Conservation (phyloP, 2,888 invertebrate species). For the Falcaria lacertinaria region DNA sequence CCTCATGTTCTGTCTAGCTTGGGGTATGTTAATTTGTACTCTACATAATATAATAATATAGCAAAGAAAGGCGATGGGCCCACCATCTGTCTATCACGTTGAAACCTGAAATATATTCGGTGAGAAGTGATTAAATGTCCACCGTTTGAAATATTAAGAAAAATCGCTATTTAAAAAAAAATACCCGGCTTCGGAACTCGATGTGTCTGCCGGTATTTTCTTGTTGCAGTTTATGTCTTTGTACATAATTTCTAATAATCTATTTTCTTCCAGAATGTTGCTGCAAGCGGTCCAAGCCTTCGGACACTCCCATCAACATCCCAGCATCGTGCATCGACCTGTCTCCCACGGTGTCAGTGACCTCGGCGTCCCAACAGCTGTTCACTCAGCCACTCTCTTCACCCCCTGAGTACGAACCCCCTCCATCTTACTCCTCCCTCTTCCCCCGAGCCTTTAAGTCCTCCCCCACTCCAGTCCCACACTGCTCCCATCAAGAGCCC, state of each 20-base stretch:
- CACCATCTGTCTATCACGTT: too few species aligned
- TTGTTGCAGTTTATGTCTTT: too few species aligned
- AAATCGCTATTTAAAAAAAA: too few species aligned
- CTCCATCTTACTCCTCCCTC: slow-evolving; percentile 82
- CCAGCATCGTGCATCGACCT: slow-evolving; percentile 72
- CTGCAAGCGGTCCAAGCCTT: slow-evolving; percentile 70
- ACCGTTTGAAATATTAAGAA: too few species aligned
- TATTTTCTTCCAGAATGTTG: slow-evolving; percentile 67
- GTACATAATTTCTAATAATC: too few species aligned
- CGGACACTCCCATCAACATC: slow-evolving; percentile 63
- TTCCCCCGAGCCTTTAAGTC: slow-evolving; percentile 80
- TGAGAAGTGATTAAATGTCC: too few species aligned
- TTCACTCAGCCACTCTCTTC: slow-evolving; percentile 57
- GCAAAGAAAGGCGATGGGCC: too few species aligned
- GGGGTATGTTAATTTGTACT: slow-evolving; percentile 67
- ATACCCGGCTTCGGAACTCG: too few species aligned
- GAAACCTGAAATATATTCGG: too few species aligned
- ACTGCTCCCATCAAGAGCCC: slow-evolving; percentile 69
- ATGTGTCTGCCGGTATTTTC: too few species aligned
- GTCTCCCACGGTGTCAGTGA: slow-evolving; percentile 65
- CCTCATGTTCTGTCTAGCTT: slow-evolving; percentile 84
- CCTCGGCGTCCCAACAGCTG: slow-evolving; percentile 58
- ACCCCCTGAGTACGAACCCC: slow-evolving; percentile 83
- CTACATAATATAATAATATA: too few species aligned
- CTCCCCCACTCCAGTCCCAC: slow-evolving; percentile 64